Evolutionary conservation across 2,888 invertebrate genomes (phyloP).

Genomic region (Gibbula magus): DNA sequence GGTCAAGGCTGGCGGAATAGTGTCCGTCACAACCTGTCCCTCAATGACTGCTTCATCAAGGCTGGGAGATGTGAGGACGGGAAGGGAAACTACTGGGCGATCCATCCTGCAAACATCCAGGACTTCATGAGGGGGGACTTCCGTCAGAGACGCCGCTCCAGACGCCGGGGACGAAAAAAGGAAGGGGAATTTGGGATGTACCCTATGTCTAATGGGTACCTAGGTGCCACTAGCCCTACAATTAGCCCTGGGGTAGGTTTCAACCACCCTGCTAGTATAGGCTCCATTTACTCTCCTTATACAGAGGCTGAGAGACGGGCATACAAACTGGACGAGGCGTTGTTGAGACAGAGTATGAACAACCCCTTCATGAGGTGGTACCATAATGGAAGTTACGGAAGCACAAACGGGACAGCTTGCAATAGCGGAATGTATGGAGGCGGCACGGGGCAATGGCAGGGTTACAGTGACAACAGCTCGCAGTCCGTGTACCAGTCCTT

Average conservation of each 20-base stretch:
- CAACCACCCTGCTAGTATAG: conserved; percentile 52
- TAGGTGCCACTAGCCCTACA: conserved; percentile 42
- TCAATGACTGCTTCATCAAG: conserved; percentile 73
- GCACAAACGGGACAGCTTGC: conserved; percentile 43
- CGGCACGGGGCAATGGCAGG: conserved; percentile 60
- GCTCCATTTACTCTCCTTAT: conserved; percentile 66
- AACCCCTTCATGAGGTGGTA: conserved; percentile 71
- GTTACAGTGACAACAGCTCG: conserved; percentile 57
- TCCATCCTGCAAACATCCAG: conserved; percentile 71
- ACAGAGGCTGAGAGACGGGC: conserved; percentile 69
- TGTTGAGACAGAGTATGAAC: conserved; percentile 67
- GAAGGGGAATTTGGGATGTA: conserved; percentile 66
- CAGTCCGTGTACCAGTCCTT: conserved; percentile 56
- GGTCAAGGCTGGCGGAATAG: conserved; percentile 73
- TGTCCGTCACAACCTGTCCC: conserved; percentile 72
- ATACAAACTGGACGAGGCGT: conserved; percentile 67
- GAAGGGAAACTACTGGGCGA: conserved; percentile 73
- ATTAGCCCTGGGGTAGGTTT: conserved; percentile 54
- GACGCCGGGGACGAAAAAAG: conserved; percentile 66
- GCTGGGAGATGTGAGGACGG: conserved; percentile 70
- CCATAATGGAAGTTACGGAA: conserved; percentile 54
- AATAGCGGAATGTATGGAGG: conserved; percentile 51
- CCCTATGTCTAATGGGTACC: conserved; percentile 60
- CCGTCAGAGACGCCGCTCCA: conserved; percentile 65
- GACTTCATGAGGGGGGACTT: conserved; percentile 72